Evolutionary conservation across 2,888 invertebrate genomes (phyloP).

Genomic region (Apomyelois bistriatella): DNA sequence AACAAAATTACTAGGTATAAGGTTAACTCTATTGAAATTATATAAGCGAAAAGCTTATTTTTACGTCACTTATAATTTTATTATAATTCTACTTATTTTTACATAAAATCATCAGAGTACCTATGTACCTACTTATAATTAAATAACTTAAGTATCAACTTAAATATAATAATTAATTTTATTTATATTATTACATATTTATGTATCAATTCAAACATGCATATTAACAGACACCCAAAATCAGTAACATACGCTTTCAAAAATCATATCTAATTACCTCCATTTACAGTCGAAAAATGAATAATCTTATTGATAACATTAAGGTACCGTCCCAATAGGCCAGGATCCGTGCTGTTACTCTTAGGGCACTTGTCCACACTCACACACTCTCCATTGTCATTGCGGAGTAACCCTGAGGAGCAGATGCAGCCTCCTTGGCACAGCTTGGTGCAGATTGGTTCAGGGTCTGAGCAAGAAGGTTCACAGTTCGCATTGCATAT

Average conservation of each 20-base stretch:
- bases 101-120: too few relatives aligned
- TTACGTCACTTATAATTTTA: too few relatives aligned
- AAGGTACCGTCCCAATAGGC: constrained; percentile 48
- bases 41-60: too few relatives aligned
- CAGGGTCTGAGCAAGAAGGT: constrained; percentile 55
- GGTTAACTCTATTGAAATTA: too few relatives aligned
- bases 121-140: too few relatives aligned
- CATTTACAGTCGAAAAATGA: constrained; percentile 33
- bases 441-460: constrained; percentile 57
- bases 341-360: constrained; percentile 42
- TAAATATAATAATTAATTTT: too few relatives aligned
- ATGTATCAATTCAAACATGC: too few relatives aligned
- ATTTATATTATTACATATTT: too few relatives aligned
- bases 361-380: constrained; percentile 54
- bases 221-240: too few relatives aligned
- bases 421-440: constrained; percentile 65
- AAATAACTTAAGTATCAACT: too few relatives aligned
- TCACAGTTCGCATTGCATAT: constrained; percentile 58
- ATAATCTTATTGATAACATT: constrained; percentile 57
- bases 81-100: too few relatives aligned
- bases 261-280: not conserved
- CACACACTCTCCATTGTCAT: constrained; percentile 50
- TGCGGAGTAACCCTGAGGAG: constrained; percentile 51
- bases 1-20: too few relatives aligned
- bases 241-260: not conserved